phyloP scores from a whole-genome alignment of 1,140 invertebrate genomes.

The Polyergus mexicanus region DNA sequence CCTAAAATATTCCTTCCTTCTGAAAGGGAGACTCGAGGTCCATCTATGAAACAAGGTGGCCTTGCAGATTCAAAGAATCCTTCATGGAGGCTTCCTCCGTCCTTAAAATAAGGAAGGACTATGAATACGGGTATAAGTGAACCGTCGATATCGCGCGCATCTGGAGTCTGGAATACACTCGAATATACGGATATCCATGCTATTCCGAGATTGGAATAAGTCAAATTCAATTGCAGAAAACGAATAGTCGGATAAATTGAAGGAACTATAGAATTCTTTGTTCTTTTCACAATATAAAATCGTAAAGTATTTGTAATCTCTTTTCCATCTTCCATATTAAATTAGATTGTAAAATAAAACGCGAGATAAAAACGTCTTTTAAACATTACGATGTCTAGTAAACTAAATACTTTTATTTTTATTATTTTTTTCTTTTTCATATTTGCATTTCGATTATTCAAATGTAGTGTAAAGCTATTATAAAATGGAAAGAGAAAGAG shows the following conservation, averaged over 20 bases:
- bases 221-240: slow-evolving; percentile 2
- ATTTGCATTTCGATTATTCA: not conserved
- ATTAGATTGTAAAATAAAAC: not conserved
- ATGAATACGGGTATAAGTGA: too few species aligned
- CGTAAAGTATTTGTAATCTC: not conserved
- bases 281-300: not conserved
- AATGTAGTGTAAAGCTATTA: not conserved
- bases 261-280: not conserved
- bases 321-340: not conserved
- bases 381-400: too few species aligned
- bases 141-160: slow-evolving; percentile 11
- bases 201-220: slow-evolving; percentile 9
- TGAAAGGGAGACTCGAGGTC: too few species aligned
- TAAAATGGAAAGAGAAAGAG: not conserved
- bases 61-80: too few species aligned
- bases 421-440: too few species aligned
- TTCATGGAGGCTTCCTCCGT: too few species aligned
- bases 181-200: slow-evolving; percentile 12
- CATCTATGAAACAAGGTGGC: too few species aligned
- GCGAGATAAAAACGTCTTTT: not conserved
- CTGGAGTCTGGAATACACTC: slow-evolving; percentile 16
- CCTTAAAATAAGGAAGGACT: too few species aligned
- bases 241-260: not conserved
- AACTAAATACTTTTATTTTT: too few species aligned
- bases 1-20: too few species aligned